Conservation (phyloP, 2,797 vertebrate genomes). For the Bradypus variegatus region DNA sequence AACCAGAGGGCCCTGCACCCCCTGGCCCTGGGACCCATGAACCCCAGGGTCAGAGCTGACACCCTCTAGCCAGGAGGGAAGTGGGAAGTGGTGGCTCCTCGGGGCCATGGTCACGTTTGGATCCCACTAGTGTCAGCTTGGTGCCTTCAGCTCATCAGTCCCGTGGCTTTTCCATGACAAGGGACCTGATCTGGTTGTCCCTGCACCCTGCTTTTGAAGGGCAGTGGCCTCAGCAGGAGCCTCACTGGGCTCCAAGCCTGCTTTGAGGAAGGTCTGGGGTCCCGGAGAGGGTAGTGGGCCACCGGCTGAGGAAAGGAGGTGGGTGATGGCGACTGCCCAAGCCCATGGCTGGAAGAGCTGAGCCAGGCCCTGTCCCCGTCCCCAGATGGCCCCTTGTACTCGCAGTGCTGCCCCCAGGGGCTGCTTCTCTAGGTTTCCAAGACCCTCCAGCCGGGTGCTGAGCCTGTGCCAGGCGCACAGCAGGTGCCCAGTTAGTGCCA, state of each 20-base stretch:
- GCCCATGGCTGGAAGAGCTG: not conserved
- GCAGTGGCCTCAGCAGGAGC: not conserved
- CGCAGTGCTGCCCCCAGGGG: not conserved
- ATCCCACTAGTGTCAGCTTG: not conserved
- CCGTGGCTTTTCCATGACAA: not conserved
- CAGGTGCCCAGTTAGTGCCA: not conserved
- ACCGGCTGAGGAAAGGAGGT: slow-evolving; percentile 8
- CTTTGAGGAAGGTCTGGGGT: not conserved
- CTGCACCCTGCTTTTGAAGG: not conserved
- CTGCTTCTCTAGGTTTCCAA: not conserved
- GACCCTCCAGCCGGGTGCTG: not conserved
- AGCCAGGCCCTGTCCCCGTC: not conserved
- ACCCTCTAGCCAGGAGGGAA: not conserved
- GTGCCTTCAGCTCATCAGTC: not conserved
- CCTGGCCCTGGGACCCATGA: not conserved
- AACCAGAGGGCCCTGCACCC: not conserved
- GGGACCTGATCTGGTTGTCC: not conserved
- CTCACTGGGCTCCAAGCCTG: not conserved
- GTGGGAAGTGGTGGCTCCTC: not conserved
- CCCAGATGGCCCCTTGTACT: not conserved
- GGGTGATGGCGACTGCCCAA: not conserved
- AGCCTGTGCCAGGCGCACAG: not conserved
- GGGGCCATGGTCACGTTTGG: not conserved
- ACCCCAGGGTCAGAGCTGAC: not conserved
- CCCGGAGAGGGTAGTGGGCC: not conserved